A percentile compares a stretch with the other conserved stretches of the same genome.
Conservation (phyloP, 1,140 invertebrate species). For the Theocolax elegans region DNA sequence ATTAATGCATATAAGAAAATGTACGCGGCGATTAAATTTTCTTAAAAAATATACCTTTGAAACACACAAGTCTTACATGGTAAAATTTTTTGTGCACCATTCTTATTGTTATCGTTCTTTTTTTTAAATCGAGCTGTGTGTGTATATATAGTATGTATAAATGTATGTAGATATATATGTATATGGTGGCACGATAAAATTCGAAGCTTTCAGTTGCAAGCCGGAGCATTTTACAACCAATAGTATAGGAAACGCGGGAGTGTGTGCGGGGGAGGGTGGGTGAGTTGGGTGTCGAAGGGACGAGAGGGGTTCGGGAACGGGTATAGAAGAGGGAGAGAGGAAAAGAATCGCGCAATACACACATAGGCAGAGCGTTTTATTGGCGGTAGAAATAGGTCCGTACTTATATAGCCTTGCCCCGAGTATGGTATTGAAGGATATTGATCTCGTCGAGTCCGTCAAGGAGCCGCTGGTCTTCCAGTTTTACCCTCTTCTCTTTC, state of each 20-base stretch:
- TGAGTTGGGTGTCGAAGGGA: no score
- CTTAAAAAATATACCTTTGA: no score
- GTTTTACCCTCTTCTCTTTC: constrained; percentile 43
- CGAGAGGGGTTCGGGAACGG: no score
- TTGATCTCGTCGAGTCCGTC: constrained; percentile 66
- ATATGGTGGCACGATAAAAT: constrained; percentile 59
- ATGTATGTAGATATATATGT: background rate
- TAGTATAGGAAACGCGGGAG: constrained; percentile 52
- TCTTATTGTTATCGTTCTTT: no score
- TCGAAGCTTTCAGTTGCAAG: constrained; percentile 63
- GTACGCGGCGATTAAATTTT: no score
- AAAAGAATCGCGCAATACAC: constrained; percentile 63
- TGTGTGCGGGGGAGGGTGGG: no score
- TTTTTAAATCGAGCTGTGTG: no score
- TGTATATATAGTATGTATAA: no score
- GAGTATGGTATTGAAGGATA: constrained; percentile 68
- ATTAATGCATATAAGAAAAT: no score
- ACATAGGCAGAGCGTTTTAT: constrained; percentile 66
- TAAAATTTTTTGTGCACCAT: no score
- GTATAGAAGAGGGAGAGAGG: background rate
- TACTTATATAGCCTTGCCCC: constrained; percentile 59
- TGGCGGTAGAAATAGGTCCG: constrained; percentile 64
- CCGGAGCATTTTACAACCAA: constrained; percentile 62
- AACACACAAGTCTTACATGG: no score
- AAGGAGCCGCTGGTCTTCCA: constrained; percentile 65